Conservation (phyloP, 2,888 invertebrate genomes). For the Spicauda simplicius region DNA sequence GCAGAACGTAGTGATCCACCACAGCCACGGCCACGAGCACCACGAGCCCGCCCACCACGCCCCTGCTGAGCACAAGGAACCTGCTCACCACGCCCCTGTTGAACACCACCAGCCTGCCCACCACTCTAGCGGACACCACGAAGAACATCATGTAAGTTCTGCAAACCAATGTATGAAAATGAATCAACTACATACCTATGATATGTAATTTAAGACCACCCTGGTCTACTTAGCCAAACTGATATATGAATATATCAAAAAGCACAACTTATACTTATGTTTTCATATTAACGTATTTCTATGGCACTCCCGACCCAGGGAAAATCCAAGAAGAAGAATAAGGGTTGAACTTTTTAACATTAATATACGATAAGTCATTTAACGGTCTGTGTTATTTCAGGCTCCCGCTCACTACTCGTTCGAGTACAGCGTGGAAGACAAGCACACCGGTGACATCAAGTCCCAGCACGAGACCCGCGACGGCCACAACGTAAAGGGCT, state of each 20-base stretch:
- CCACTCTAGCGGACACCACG: slow-evolving; percentile 64
- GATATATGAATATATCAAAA: no score
- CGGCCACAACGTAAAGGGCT: slow-evolving; percentile 45
- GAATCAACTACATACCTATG: no score
- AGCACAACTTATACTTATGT: no score
- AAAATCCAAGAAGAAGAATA: no score
- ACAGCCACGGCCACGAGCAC: slow-evolving; percentile 47
- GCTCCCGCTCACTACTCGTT: slow-evolving; percentile 50
- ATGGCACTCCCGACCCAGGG: no score
- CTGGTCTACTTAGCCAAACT: no score
- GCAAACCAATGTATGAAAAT: no score
- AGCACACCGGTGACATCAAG: slow-evolving; percentile 80
- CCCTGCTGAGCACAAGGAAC: not conserved
- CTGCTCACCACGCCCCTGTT: no score
- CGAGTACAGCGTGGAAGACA: slow-evolving; percentile 60
- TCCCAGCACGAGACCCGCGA: slow-evolving; percentile 66
- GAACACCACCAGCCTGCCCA: slow-evolving; percentile 54
- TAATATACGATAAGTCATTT: no score
- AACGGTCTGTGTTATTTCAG: not conserved
- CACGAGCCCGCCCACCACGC: not conserved
- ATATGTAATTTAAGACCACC: no score
- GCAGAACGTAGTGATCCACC: slow-evolving; percentile 55
- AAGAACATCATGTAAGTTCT: not conserved
- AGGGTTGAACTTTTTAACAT: no score
- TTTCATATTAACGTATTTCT: no score